Conservation (phyloP, 1,140 invertebrate species). For the Pemphigus obesinymphae region DNA sequence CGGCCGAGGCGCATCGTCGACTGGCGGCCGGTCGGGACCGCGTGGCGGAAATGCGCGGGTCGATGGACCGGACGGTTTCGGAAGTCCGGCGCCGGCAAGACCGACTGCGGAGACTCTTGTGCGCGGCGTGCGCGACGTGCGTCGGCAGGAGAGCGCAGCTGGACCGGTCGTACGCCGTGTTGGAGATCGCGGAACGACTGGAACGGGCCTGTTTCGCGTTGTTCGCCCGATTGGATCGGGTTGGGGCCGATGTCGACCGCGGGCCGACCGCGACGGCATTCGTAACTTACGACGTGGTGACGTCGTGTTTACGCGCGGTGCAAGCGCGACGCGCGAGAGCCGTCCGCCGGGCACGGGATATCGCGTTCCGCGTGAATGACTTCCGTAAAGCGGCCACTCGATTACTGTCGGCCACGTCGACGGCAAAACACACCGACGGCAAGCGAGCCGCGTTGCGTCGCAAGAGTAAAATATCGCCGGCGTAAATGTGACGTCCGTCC, state of each 20-base stretch:
- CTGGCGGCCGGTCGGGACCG: neutral
- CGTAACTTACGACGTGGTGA: neutral
- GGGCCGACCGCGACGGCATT: neutral
- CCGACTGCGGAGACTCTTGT: neutral
- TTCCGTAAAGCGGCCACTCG: neutral
- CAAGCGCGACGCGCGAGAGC: neutral
- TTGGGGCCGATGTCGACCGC: neutral
- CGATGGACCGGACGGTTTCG: too few species aligned
- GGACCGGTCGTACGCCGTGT: neutral
- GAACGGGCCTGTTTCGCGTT: neutral
- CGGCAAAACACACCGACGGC: neutral
- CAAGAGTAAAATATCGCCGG: too few species aligned
- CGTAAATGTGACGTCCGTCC: too few species aligned
- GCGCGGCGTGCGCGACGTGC: neutral
- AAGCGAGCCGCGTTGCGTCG: neutral
- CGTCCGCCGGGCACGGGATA: neutral
- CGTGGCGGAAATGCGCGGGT: neutral
- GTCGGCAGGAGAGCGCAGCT: neutral
- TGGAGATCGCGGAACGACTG: neutral
- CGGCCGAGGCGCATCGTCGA: neutral
- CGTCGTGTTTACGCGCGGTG: neutral
- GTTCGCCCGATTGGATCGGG: neutral
- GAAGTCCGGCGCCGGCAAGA: neutral
- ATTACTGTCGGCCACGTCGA: neutral
- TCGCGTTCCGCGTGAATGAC: neutral